These are phyloP conservation scores for Rousettus leschenaultii DNA, from an alignment of 2,113 vertebrate genomes.

Conservation along the genomic window DNA sequence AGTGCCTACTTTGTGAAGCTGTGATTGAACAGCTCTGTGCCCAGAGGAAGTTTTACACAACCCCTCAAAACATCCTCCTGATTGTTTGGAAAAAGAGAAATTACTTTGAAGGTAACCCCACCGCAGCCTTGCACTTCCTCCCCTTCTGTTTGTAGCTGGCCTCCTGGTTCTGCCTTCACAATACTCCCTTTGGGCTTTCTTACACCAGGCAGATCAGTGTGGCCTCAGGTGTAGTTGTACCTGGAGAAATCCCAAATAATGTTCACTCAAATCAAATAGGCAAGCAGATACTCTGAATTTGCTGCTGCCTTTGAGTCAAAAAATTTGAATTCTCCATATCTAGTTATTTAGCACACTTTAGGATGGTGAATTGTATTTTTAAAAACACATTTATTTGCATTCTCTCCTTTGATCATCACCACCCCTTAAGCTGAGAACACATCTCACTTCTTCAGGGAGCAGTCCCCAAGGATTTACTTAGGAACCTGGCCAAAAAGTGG, in stretches of 20 bases:
- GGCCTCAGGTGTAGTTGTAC: background rate
- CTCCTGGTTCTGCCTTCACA: background rate
- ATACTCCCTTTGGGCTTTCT: background rate
- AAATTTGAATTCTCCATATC: background rate
- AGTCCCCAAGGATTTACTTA: background rate
- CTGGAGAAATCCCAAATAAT: background rate
- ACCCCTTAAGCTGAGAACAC: background rate
- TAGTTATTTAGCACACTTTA: background rate
- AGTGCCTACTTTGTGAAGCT: background rate
- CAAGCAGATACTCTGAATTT: background rate
- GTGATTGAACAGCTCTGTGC: background rate
- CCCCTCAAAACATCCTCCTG: background rate
- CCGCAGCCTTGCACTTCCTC: background rate
- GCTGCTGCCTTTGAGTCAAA: background rate
- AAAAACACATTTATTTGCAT: background rate
- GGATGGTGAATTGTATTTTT: background rate
- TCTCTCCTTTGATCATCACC: background rate
- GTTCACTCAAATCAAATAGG: background rate
- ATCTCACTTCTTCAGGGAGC: background rate
- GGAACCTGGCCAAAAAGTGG: background rate
- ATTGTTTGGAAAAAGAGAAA: background rate
- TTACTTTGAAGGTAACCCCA: background rate
- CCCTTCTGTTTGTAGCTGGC: background rate
- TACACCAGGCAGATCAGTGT: background rate
- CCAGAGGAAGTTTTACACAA: background rate